These are phyloP conservation scores for Ginglymostoma cirratum DNA, from an alignment of 2,113 vertebrate species.

Conservation along the genomic window DNA sequence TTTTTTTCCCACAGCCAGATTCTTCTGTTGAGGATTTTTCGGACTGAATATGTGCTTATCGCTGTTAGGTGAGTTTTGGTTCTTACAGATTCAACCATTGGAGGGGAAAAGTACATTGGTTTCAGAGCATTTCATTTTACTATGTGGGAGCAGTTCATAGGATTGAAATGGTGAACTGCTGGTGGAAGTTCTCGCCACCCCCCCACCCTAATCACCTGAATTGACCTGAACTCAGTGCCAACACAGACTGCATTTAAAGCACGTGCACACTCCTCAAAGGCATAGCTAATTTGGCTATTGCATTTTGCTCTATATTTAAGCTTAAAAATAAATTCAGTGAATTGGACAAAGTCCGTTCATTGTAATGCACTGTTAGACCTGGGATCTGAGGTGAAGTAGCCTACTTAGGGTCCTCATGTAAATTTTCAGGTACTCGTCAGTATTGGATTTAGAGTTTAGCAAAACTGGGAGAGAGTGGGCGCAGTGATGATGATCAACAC, in stretches of 20 bases:
- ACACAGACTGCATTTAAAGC: not conserved
- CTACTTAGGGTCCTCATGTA: not conserved
- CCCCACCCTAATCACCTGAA: not conserved
- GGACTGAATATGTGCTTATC: not conserved
- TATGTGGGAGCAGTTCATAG: not conserved
- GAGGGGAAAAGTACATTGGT: not conserved
- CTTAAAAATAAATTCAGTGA: not conserved
- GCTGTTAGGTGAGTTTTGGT: not conserved
- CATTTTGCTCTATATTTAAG: not conserved
- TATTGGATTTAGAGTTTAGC: constrained; percentile 8
- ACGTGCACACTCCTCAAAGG: not conserved
- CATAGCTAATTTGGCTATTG: not conserved
- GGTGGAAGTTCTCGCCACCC: not conserved
- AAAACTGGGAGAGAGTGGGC: not conserved
- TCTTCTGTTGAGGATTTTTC: not conserved
- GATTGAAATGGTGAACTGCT: not conserved
- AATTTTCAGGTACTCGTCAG: constrained; percentile 9
- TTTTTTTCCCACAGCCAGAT: not conserved
- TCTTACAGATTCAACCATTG: not conserved
- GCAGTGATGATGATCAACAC: not conserved
- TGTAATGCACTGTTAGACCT: not conserved
- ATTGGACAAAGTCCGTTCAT: not conserved
- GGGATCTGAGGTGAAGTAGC: constrained; percentile 2
- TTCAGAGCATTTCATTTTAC: not conserved
- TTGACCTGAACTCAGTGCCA: not conserved